Evolutionary conservation across 2,113 vertebrate genomes (phyloP), one percentile per base, ranked within the genome.

Genomic region (Helogale parvula): DNA sequence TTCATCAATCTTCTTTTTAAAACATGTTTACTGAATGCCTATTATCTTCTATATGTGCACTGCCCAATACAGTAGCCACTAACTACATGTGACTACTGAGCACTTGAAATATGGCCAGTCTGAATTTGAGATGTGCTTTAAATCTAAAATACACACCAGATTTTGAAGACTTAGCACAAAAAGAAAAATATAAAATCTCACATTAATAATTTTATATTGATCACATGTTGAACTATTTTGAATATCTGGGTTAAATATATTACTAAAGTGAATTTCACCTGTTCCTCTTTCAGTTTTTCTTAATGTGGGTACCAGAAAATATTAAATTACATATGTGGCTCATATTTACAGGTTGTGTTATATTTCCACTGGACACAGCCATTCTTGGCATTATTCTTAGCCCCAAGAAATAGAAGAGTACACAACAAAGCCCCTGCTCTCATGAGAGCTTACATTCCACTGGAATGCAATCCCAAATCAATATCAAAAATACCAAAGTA

Each of bases 221-320:
- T 90, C 65, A 57, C 54, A 92, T 85, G 33, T 33, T 80, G 8
- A 88, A 69, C 93, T 47, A 66, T 63, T 97, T 81, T 92, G 6
- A 84, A 63, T 60, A 84, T 72, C 35, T 86, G 47, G 12, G 33
- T 68, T 72, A 93, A 89, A 72, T 38, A 41, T 29, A 83, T 8
- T 91, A 65, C 5, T 81, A 29, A 92, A 87, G 8, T 84, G 38
- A 79, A n/a, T 85, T 92, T 16, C 2, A 81, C 23, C 14, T 81
- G 38, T 74, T 89, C n/a, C n/a, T 21, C 65, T 92, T 71, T 90
- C 25, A 35, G 41, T 76, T 29, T 76, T 72, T 72, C 65, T 80
- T 72, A 83, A 29, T 31, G 25, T 88, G 57, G 45, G 45, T 35
- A 31, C 23, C 35, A 33, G 85, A 96, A 91, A 85, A 60, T 47